These are phyloP conservation scores for Bergia sp. DNA, from an alignment of 92 coral and sea anemone species.

Conservation along the genomic window DNA sequence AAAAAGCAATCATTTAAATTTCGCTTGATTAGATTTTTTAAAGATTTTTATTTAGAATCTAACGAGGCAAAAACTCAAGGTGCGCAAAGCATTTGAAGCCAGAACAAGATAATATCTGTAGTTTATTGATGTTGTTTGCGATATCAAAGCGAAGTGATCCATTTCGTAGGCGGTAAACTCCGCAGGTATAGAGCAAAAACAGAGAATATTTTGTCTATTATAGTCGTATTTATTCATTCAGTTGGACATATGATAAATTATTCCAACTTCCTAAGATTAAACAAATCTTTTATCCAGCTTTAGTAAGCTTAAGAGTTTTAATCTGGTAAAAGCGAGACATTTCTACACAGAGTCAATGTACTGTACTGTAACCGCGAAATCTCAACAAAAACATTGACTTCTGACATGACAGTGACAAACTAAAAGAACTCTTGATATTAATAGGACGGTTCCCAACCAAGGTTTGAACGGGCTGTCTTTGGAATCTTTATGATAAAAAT, in stretches of 20 bases:
- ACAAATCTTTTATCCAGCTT: not conserved
- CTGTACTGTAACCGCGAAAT: not conserved
- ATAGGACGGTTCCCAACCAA: not conserved
- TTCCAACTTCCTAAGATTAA: not conserved
- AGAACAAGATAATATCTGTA: slow-evolving; percentile 28
- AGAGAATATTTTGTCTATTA: not conserved
- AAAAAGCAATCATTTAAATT: not conserved
- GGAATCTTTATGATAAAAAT: not conserved
- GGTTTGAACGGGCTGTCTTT: not conserved
- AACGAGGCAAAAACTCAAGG: not conserved
- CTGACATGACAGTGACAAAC: not conserved
- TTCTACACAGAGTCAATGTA: not conserved
- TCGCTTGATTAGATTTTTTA: not conserved
- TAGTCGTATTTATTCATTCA: slow-evolving; percentile 8
- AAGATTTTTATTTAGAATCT: not conserved
- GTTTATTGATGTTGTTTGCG: slow-evolving; percentile 3
- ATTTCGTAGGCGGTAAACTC: slow-evolving; percentile 40
- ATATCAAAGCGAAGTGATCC: slow-evolving; percentile 29
- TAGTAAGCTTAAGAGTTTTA: not conserved
- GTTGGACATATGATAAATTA: not conserved
- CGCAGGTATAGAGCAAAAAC: not conserved
- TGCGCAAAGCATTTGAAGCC: not conserved
- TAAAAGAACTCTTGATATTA: slow-evolving; percentile 30
- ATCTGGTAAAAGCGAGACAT: not conserved
- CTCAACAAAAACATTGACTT: not conserved